phyloP scores from a whole-genome alignment of 1,140 invertebrate genomes.

The Drosophila tropicalis region DNA sequence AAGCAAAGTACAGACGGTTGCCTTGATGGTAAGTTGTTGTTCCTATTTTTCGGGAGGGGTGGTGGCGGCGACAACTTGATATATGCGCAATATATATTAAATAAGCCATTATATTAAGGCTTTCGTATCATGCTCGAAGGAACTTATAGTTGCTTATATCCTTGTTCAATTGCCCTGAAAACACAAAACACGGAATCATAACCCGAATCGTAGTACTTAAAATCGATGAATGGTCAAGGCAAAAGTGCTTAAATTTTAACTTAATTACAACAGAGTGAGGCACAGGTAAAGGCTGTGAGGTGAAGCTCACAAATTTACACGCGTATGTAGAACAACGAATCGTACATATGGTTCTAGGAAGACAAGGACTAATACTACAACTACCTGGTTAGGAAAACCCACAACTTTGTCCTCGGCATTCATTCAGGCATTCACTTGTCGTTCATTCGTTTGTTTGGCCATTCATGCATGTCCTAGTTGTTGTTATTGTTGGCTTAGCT shows the following conservation, averaged over 20 bases:
- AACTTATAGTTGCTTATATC: not conserved
- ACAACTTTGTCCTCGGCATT: slow-evolving; percentile 34
- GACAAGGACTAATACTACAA: too few relatives aligned
- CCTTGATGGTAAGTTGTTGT: not conserved
- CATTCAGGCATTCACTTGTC: slow-evolving; percentile 34
- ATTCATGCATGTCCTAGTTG: slow-evolving; percentile 43
- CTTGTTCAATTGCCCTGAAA: not conserved
- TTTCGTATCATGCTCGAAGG: not conserved
- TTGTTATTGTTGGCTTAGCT: slow-evolving; percentile 37
- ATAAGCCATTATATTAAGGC: slow-evolving; percentile 49
- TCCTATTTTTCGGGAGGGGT: not conserved
- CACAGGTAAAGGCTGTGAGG: not conserved
- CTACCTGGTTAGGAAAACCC: not conserved
- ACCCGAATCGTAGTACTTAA: not conserved
- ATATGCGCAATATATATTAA: slow-evolving; percentile 25
- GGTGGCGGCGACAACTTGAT: not conserved
- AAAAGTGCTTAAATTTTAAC: slow-evolving; percentile 40
- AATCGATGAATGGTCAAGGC: slow-evolving; percentile 37
- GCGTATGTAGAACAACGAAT: slow-evolving; percentile 38
- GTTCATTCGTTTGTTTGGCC: slow-evolving; percentile 37
- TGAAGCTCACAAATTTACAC: slow-evolving; percentile 41
- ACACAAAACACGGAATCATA: not conserved
- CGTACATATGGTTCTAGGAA: slow-evolving; percentile 12
- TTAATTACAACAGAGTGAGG: slow-evolving; percentile 42
- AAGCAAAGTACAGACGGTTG: slow-evolving; percentile 37